Evolutionary conservation across 2,113 vertebrate genomes (phyloP).

Genomic region (Saccopteryx leptura): DNA sequence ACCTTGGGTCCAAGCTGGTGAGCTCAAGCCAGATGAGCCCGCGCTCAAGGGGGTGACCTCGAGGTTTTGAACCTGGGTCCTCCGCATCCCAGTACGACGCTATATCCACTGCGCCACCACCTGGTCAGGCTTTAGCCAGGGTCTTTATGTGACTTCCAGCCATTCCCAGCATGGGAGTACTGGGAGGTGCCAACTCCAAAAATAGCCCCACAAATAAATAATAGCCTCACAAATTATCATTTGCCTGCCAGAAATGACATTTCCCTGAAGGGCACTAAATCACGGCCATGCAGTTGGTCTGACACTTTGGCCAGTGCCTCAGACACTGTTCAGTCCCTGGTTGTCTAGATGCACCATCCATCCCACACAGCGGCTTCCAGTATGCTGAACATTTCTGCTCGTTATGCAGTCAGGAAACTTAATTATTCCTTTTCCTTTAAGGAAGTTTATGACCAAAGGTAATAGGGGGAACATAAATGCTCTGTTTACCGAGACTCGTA

Average conservation of each 20-base stretch:
- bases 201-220: neutral
- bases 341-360: constrained; percentile 6
- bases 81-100: too few species aligned
- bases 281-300: neutral
- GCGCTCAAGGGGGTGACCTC: too few species aligned
- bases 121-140: too few species aligned
- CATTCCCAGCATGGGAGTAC: neutral
- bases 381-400: constrained; percentile 69
- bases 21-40: too few species aligned
- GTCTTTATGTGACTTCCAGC: neutral
- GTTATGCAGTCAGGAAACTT: constrained; percentile 82
- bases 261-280: neutral
- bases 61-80: too few species aligned
- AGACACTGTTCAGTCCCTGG: constrained; percentile 8
- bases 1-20: too few species aligned
- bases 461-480: constrained; percentile 85
- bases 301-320: neutral
- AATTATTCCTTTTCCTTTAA: constrained; percentile 80
- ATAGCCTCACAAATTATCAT: neutral
- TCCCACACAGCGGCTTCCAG: constrained; percentile 48
- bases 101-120: too few species aligned
- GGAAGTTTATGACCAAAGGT: constrained; percentile 87
- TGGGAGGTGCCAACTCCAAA: neutral
- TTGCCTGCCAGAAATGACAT: constrained; percentile 30
- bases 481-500: constrained; percentile 87